Percentiles rank a stretch among this genome's conserved stretches.
Evolutionary conservation across 2,888 invertebrate genomes (phyloP).

Genomic region (Archips xylosteana): DNA sequence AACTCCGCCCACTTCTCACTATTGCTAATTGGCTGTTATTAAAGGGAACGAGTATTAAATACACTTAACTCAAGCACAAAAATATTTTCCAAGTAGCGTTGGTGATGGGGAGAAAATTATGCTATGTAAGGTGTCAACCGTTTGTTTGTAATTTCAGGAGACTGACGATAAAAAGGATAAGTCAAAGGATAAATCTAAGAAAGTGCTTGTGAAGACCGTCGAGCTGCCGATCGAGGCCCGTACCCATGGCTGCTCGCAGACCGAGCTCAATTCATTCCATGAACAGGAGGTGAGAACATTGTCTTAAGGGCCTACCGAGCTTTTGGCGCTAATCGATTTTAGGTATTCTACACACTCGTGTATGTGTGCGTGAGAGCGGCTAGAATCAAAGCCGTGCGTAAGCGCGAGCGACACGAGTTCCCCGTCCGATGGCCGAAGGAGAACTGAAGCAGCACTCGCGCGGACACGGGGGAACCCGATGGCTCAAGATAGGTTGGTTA

Average conservation of each 20-base stretch:
- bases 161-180: conserved; percentile 88
- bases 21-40: neutral
- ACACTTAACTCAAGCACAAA: neutral
- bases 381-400: too few relatives aligned
- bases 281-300: conserved; percentile 90
- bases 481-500: too few relatives aligned
- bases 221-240: conserved; percentile 94
- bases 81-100: conserved; percentile 59
- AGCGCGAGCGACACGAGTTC: too few relatives aligned
- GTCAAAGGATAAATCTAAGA: conserved; percentile 87
- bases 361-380: too few relatives aligned
- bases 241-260: conserved; percentile 89
- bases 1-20: conserved; percentile 33
- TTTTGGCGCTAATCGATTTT: too few relatives aligned
- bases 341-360: too few relatives aligned
- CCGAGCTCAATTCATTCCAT: conserved; percentile 89
- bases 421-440: too few relatives aligned
- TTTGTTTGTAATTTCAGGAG: conserved; percentile 77
- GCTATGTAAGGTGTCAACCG: conserved; percentile 64
- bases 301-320: neutral
- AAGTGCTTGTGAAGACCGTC: conserved; percentile 91
- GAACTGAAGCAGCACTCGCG: too few relatives aligned
- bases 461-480: too few relatives aligned
- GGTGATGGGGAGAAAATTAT: conserved; percentile 70
- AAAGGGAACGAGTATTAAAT: neutral